Evolutionary conservation across 2,888 invertebrate genomes (phyloP), one percentile per base, ranked within the genome.

Genomic region (Euzetes globulus): DNA sequence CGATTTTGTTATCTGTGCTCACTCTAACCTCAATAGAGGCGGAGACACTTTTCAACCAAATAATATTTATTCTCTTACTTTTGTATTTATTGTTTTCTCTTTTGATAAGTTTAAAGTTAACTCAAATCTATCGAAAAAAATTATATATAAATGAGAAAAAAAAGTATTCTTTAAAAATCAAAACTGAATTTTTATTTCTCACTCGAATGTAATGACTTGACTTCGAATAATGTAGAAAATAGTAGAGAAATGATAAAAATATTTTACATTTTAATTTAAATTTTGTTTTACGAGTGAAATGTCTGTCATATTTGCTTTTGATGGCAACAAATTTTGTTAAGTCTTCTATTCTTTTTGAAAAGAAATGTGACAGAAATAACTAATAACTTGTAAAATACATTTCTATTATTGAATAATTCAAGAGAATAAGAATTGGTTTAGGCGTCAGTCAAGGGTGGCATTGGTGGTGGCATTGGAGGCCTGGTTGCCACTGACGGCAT

Each of bases 181-280:
- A 70, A 70, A 65, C 63, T 19, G 63, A 65, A 37, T 65, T 65
- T 65, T 37, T 33, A 37, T 37, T 17, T 3, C 11, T 65, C 63
- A 65, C 29, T 60, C 27, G 58, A 65, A 65, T 33, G 37, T 65
- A 65, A 65, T 65, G 41, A 41, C 37, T 47, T 70, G 27, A 70
- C 15, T 47, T 70, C 17, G 13, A 47, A 47, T 45, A 27, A 25
- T n/a, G 6, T n/a, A 22, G 11, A 47, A 47, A 27, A 47, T 27
- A 37, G 27, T 3, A 47, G 27, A 9, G 27, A 45, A 25, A 7
- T 9, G 45, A 22, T 47, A 17, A 17, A 37, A 70, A 45, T 37
- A 29, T 70, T 70, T 70, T 70, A 47, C 70, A 70, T 70, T 70
- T 70, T 70, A 70, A 70, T 70, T 70, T 70, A 45, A 70, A 70